Percentiles rank a stretch among this genome's conserved stretches.
These are phyloP conservation scores for Eupristina koningsbergeri DNA, from an alignment of 1,140 invertebrate genomes.

Conservation along the genomic window DNA sequence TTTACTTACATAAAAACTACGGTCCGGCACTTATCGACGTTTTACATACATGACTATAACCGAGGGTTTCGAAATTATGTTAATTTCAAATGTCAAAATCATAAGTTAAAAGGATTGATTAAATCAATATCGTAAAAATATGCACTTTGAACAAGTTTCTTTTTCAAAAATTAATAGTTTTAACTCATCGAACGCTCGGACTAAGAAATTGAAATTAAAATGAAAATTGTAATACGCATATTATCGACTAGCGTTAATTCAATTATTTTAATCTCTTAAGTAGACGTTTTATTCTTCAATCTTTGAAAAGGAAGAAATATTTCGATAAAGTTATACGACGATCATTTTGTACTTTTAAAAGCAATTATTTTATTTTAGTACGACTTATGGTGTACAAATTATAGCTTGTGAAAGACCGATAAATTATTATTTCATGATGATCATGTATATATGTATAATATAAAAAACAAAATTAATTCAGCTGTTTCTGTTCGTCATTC, in stretches of 20 bases:
- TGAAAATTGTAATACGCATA: neutral
- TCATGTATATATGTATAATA: neutral
- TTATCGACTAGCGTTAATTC: neutral
- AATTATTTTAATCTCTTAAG: neutral
- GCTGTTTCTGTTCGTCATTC: neutral
- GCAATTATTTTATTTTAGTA: slow-evolving; percentile 26
- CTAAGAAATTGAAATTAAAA: neutral
- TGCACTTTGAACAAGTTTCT: neutral
- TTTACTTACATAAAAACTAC: neutral
- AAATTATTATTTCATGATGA: slow-evolving; percentile 25
- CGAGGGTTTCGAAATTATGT: neutral
- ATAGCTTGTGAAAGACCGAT: slow-evolving; percentile 21
- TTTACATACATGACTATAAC: neutral
- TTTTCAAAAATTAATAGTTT: too few species aligned
- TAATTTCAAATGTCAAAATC: neutral
- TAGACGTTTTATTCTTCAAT: neutral
- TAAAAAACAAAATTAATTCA: slow-evolving; percentile 6
- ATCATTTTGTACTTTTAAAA: slow-evolving; percentile 17
- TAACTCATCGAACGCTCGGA: neutral
- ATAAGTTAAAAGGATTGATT: neutral
- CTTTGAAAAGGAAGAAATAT: neutral
- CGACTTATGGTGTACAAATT: slow-evolving; percentile 19
- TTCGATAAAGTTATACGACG: slow-evolving; percentile 3
- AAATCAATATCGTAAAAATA: neutral
- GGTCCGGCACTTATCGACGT: neutral